Evolutionary conservation across 23 tunicate genomes (phyloP).

Genomic region (Trididemnum clinides): DNA sequence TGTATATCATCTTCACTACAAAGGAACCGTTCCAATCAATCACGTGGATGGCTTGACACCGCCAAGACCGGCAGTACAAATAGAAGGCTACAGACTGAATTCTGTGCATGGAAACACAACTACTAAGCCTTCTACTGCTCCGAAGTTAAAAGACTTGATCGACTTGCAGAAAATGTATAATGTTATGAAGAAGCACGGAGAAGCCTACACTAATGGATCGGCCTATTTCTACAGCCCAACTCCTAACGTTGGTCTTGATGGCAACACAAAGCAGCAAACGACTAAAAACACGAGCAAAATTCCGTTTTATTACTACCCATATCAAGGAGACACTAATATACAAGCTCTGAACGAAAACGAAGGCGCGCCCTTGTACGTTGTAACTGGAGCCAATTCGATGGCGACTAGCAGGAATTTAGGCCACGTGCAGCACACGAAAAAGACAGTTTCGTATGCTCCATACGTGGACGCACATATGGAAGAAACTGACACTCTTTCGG

Average conservation of each 20-base stretch:
- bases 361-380: conserved; percentile 69
- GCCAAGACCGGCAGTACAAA: neutral
- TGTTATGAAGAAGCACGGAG: conserved; percentile 72
- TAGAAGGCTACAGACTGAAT: neutral
- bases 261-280: conserved; percentile 17
- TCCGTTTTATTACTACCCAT: conserved; percentile 80
- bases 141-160: conserved; percentile 70
- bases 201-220: conserved; percentile 51
- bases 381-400: conserved; percentile 65
- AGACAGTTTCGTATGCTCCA: neutral
- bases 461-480: neutral
- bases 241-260: conserved; percentile 39
- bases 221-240: conserved; percentile 38
- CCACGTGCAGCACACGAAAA: neutral
- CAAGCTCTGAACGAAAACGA: conserved; percentile 5
- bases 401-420: neutral
- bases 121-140: conserved; percentile 34
- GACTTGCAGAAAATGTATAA: conserved; percentile 75
- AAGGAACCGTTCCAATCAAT: conserved; percentile 18
- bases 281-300: conserved; percentile 43
- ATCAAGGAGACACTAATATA: conserved; percentile 15
- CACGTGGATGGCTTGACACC: conserved; percentile 46
- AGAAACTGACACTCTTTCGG: neutral
- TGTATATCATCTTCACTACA: neutral
- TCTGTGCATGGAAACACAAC: neutral